Evolutionary conservation across 2,888 invertebrate genomes (phyloP).

Genomic region (Odontomyia ornata): DNA sequence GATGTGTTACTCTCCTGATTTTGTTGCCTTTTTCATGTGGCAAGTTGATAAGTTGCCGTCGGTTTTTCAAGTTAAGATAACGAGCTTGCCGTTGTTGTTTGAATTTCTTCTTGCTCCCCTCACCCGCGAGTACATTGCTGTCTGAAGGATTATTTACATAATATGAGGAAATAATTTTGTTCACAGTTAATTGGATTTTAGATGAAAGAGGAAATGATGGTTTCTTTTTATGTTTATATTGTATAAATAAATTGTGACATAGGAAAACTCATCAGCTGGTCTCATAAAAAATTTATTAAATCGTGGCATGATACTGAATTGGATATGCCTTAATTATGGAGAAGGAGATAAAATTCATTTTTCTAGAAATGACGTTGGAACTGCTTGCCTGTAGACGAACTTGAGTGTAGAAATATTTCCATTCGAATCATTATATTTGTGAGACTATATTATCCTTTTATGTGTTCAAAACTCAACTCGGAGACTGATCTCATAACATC

Average conservation of each 20-base stretch:
- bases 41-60: slow-evolving; percentile 40
- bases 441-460: too few species aligned
- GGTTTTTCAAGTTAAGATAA: slow-evolving; percentile 44
- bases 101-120: neutral
- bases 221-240: slow-evolving; percentile 7
- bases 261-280: slow-evolving; percentile 11
- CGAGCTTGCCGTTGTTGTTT: slow-evolving; percentile 9
- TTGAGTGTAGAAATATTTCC: too few species aligned
- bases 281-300: neutral
- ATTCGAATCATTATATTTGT: too few species aligned
- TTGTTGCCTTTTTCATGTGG: slow-evolving; percentile 32
- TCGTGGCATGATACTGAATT: too few species aligned
- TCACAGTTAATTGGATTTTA: slow-evolving; percentile 42
- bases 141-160: slow-evolving; percentile 40
- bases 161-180: slow-evolving; percentile 34
- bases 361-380: too few species aligned
- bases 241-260: neutral
- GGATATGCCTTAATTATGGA: too few species aligned
- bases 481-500: too few species aligned
- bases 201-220: slow-evolving; percentile 37
- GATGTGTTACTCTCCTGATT: slow-evolving; percentile 12
- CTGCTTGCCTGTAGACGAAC: too few species aligned
- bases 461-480: too few species aligned
- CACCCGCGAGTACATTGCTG: neutral
- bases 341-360: too few species aligned